These are phyloP conservation scores for Graphium colonna DNA, from an alignment of 2,888 invertebrate species.

Conservation along the genomic window DNA sequence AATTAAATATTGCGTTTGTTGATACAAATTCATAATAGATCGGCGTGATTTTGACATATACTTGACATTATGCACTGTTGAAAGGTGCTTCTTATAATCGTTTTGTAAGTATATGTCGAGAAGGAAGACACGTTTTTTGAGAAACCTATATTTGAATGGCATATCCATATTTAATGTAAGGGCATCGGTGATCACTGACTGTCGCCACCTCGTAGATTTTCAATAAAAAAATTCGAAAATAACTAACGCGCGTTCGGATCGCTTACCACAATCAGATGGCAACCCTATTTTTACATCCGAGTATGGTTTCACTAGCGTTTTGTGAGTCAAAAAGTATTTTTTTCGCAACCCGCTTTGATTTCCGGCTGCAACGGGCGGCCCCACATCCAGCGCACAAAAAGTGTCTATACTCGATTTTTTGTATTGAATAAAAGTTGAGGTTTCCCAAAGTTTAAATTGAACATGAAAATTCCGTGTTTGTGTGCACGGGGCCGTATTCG, in stretches of 20 bases:
- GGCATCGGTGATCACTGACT: not conserved
- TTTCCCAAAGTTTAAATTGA: not conserved
- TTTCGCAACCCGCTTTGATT: not conserved
- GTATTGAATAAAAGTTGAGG: not conserved
- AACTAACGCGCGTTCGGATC: not conserved
- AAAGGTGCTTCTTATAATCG: no score
- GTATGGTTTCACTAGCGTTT: not conserved
- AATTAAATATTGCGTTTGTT: not conserved
- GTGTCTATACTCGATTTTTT: not conserved
- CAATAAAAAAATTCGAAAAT: not conserved
- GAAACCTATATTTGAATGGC: not conserved
- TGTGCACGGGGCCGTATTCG: not conserved
- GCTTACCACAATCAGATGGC: not conserved
- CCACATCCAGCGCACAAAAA: not conserved
- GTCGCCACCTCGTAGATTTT: not conserved
- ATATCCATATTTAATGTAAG: not conserved
- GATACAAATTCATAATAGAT: no score
- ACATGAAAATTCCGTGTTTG: not conserved
- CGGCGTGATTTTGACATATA: no score
- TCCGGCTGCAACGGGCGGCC: not conserved
- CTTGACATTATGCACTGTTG: no score
- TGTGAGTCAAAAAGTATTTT: not conserved
- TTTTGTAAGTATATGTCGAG: no score
- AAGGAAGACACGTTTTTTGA: no score
- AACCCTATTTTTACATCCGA: not conserved